phyloP scores from a whole-genome alignment of 2,888 invertebrate genomes.

The Heliconius ethilla region DNA sequence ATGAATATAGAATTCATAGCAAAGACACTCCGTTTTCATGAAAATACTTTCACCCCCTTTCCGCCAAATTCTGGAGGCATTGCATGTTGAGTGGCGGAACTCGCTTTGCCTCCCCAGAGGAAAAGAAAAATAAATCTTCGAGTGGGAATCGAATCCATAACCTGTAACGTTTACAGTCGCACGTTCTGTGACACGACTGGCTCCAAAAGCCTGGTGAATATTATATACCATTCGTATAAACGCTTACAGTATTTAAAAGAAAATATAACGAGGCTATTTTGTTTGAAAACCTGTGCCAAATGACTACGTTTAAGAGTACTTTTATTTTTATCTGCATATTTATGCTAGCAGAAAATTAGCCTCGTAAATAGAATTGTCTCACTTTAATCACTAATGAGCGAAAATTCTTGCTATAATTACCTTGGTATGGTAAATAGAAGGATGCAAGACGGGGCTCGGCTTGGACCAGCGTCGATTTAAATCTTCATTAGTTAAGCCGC shows the following conservation, averaged over 20 bases:
- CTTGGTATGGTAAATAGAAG: constrained; percentile 92
- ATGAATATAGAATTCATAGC: too few species aligned
- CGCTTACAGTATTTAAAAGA: neutral
- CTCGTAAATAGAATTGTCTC: constrained; percentile 45
- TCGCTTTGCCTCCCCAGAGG: too few species aligned
- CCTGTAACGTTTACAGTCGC: too few species aligned
- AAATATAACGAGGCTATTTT: constrained; percentile 1
- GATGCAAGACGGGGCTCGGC: constrained; percentile 88
- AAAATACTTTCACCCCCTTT: too few species aligned
- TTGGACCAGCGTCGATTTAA: constrained; percentile 92
- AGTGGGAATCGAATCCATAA: too few species aligned
- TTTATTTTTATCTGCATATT: constrained; percentile 40
- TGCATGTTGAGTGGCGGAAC: too few species aligned
- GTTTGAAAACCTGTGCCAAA: constrained; percentile 18
- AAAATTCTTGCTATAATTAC: constrained; percentile 59
- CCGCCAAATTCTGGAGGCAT: too few species aligned
- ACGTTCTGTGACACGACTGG: too few species aligned
- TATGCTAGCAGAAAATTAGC: constrained; percentile 39
- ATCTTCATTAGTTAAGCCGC: constrained; percentile 92
- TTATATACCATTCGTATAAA: neutral
- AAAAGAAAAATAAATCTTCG: too few species aligned
- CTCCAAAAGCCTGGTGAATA: too few species aligned
- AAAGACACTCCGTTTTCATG: too few species aligned
- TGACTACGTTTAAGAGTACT: constrained; percentile 26
- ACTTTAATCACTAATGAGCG: constrained; percentile 45